These are phyloP conservation scores for Heliconius sara DNA, from an alignment of 2,888 invertebrate genomes.

Conservation along the genomic window DNA sequence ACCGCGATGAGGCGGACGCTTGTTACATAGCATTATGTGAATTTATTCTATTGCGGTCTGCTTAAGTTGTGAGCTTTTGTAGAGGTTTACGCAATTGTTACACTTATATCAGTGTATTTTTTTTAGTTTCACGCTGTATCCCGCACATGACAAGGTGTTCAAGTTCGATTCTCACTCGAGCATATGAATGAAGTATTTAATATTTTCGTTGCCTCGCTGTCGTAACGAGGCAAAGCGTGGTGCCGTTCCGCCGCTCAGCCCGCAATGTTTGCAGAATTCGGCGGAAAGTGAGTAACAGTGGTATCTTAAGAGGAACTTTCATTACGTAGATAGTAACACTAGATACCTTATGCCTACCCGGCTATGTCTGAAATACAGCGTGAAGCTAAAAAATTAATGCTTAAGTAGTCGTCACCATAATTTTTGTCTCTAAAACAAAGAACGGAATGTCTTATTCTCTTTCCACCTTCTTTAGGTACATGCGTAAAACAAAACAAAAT, in stretches of 20 bases:
- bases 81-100: constrained; percentile 6
- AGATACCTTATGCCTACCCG: too few species aligned
- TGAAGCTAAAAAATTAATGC: too few species aligned
- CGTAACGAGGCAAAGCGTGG: too few species aligned
- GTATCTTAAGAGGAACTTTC: too few species aligned
- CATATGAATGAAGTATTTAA: background rate
- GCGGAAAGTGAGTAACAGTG: too few species aligned
- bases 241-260: background rate
- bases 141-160: background rate
- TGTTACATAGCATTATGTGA: constrained; percentile 24
- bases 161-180: background rate
- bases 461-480: too few species aligned
- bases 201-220: too few species aligned
- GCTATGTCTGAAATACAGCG: too few species aligned
- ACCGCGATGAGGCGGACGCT: constrained; percentile 21
- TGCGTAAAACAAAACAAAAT: too few species aligned
- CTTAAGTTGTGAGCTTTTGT: constrained; percentile 13
- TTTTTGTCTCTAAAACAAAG: background rate
- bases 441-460: background rate
- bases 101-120: background rate
- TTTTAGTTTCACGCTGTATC: background rate
- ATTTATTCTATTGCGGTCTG: constrained; percentile 31
- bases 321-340: too few species aligned
- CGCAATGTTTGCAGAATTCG: background rate
- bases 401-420: too few species aligned